phyloP scores from a whole-genome alignment of 2,888 invertebrate species.

The Dimorphilus gyrociliatus region DNA sequence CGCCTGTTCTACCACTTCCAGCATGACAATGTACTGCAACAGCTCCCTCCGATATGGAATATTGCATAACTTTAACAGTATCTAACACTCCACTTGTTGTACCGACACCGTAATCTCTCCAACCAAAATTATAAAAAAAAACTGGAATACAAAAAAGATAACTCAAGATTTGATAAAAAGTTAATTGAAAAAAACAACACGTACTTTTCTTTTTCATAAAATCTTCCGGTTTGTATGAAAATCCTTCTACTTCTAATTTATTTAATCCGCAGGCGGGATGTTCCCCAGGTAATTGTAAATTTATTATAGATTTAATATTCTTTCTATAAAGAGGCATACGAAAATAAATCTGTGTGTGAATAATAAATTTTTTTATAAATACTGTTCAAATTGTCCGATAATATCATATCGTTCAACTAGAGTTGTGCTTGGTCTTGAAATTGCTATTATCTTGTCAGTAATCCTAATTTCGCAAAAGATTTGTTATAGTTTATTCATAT shows the following conservation, averaged over 20 bases:
- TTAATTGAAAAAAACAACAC: constrained; percentile 25
- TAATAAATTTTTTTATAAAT: too few relatives aligned
- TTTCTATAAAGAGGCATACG: constrained; percentile 43
- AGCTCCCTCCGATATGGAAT: constrained; percentile 61
- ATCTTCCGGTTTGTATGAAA: constrained; percentile 63
- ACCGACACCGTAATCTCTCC: constrained; percentile 61
- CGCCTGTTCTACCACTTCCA: constrained; percentile 62
- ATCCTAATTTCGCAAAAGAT: too few relatives aligned
- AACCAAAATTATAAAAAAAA: constrained; percentile 74
- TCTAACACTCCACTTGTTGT: constrained; percentile 59
- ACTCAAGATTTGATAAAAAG: constrained; percentile 1
- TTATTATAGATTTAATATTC: constrained; percentile 65
- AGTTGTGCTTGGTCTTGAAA: constrained; percentile 64
- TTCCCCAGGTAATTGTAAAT: constrained; percentile 66
- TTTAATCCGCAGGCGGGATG: constrained; percentile 65
- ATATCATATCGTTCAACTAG: constrained; percentile 57
- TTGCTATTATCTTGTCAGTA: constrained; percentile 69
- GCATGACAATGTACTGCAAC: constrained; percentile 73
- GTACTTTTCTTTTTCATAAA: constrained; percentile 71
- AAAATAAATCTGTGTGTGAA: too few relatives aligned
- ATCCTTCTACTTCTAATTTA: constrained; percentile 56
- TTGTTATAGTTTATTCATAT: too few relatives aligned
- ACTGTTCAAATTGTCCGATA: constrained; percentile 57
- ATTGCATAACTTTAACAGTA: constrained; percentile 75
- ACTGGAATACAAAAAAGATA: constrained; percentile 43